Evolutionary conservation across 2,888 invertebrate genomes (phyloP), one percentile per base, ranked within the genome.

Genomic region (Laothoe populi): DNA sequence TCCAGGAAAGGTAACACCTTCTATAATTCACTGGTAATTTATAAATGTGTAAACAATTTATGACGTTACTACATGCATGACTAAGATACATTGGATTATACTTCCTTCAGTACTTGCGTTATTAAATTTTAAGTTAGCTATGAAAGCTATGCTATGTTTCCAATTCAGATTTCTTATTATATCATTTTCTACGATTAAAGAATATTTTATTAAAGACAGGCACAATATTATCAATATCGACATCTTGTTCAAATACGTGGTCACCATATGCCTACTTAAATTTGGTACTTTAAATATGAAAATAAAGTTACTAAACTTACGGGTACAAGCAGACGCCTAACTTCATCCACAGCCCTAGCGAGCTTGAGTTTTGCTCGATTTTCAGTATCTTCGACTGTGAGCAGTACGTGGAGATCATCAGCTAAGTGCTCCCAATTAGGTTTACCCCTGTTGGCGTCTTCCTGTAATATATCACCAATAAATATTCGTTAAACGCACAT

Each of bases 371-470:
- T 97, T 70, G 99, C 98, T 83, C 99, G 95, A 92, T 99, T 99
- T 87, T 98, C 97, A 69, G 99, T 98, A 90, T 99, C 99, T 93
- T 99, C 99, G 31, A 99, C 99, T 74, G 99, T 99, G 79, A 99
- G 96, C 74, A 99, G 94, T 68, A 99, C 99, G 92, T 99, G 99
- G 63, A 99, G 95, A 81, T 99, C 99, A 87, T 99, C 99, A 77
- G 98, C 98, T 85, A 99, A 94, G 88, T 99, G 99, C 90, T 99
- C 99, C 99, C 99, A 99, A 94, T 99, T 99, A 70, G 99, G 99
- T 93, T 99, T 99, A 74, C 99, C 99, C 86, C 99, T 95, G 94
- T 99, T 99, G 82, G 97, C 96, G 87, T 99, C 99, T 94, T 99
- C 99, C 99, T 99, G 94, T 35, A 63, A 63, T 60, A 46, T 19